A percentile compares a stretch with the other conserved stretches of the same genome.
Evolutionary conservation across 2,113 vertebrate species (phyloP).

Genomic region (Tetraodon nigroviridis): DNA sequence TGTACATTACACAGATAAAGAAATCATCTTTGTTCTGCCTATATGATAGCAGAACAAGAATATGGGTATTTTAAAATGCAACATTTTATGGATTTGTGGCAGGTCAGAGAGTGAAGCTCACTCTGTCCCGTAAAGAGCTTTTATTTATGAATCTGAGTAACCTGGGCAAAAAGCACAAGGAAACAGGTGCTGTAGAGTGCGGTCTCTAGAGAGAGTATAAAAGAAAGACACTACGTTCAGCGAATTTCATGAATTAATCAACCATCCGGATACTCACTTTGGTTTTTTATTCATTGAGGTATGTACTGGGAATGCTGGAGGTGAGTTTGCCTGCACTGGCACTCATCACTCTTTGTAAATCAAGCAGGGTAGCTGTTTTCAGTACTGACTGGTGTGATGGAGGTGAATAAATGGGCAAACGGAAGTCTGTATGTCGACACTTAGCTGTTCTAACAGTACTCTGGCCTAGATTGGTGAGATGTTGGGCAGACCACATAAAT

Average conservation of each 20-base stretch:
- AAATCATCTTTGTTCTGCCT: slow-evolving; percentile 29
- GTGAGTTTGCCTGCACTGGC: slow-evolving; percentile 31
- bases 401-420: slow-evolving; percentile 45
- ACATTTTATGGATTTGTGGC: slow-evolving; percentile 26
- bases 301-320: slow-evolving; percentile 33
- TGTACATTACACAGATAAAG: slow-evolving; percentile 24
- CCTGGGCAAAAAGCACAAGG: slow-evolving; percentile 46
- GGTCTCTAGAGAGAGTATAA: slow-evolving; percentile 17
- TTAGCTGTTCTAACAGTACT: slow-evolving; percentile 46
- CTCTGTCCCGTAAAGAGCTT: slow-evolving; percentile 21
- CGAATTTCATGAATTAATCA: slow-evolving; percentile 72
- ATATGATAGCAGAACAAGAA: slow-evolving; percentile 38
- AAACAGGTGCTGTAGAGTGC: slow-evolving; percentile 32
- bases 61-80: slow-evolving; percentile 23
- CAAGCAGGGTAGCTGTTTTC: slow-evolving; percentile 31
- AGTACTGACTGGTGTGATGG: slow-evolving; percentile 35
- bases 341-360: slow-evolving; percentile 47
- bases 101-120: slow-evolving; percentile 17
- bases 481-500: slow-evolving; percentile 66
- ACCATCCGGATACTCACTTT: slow-evolving; percentile 45
- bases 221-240: slow-evolving; percentile 38
- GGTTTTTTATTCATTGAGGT: slow-evolving; percentile 53
- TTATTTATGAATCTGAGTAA: slow-evolving; percentile 45
- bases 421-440: slow-evolving; percentile 55
- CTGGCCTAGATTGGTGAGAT: slow-evolving; percentile 66